Evolutionary conservation across 2,888 invertebrate species (phyloP).

Genomic region (Lysandra bellargus): DNA sequence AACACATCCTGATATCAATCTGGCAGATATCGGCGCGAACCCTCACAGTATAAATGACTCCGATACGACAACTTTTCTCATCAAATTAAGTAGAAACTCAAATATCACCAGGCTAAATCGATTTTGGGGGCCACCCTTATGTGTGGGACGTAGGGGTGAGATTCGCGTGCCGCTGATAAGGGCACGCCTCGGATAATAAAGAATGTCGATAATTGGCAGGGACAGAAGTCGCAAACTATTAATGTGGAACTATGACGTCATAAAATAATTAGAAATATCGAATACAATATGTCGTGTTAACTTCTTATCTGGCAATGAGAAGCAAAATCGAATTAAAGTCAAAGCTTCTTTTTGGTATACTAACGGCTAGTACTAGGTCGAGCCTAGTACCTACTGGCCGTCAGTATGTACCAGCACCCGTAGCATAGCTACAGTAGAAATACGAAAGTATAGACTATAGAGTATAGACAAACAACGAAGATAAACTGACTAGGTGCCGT

Average conservation of each 20-base stretch:
- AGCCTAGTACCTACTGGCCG: no score
- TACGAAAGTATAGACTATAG: no score
- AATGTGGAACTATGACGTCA: slow-evolving; percentile 15
- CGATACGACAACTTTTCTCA: slow-evolving; percentile 71
- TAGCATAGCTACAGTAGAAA: no score
- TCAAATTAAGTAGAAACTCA: slow-evolving; percentile 73
- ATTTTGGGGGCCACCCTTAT: slow-evolving; percentile 34
- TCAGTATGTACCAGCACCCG: no score
- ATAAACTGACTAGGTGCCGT: no score
- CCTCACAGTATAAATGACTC: slow-evolving; percentile 68
- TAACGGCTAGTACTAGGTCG: no score
- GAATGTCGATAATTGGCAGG: slow-evolving; percentile 73
- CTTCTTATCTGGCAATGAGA: no score
- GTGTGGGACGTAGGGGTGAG: slow-evolving; percentile 42
- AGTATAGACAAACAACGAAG: no score
- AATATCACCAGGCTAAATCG: slow-evolving; percentile 42
- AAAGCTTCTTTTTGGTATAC: no score
- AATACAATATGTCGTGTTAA: not conserved
- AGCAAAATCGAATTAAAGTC: no score
- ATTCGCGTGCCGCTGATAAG: slow-evolving; percentile 40
- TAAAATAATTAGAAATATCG: slow-evolving; percentile 1
- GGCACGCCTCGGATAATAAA: slow-evolving; percentile 57
- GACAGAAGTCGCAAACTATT: slow-evolving; percentile 45
- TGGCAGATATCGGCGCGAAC: slow-evolving; percentile 56
- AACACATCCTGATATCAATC: slow-evolving; percentile 56